Percentiles rank a stretch among this genome's conserved stretches.
Conservation (phyloP, 2,797 vertebrate genomes). For the Spea hammondii region DNA sequence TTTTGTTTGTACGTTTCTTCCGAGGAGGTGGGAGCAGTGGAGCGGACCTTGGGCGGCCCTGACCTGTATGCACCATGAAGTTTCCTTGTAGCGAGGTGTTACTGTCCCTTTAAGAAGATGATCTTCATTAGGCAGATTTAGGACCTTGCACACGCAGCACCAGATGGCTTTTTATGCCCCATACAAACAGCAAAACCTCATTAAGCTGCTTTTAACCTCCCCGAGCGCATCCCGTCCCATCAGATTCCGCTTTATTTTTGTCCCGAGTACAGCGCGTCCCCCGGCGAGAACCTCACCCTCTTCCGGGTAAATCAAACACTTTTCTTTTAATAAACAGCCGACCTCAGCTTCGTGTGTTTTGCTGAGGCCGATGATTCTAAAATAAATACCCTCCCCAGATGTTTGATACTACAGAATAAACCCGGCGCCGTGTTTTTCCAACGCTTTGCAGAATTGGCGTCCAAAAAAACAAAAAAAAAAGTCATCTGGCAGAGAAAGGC, state of each 20-base stretch:
- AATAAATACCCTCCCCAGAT: conserved; percentile 2
- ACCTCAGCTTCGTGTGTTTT: not conserved
- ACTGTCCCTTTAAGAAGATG: too few relatives aligned
- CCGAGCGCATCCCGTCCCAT: too few relatives aligned
- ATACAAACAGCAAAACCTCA: not conserved
- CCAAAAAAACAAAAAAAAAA: not conserved
- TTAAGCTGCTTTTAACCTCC: not conserved
- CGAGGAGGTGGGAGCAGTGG: too few relatives aligned
- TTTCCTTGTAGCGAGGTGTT: too few relatives aligned
- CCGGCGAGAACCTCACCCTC: not conserved
- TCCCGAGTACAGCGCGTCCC: too few relatives aligned
- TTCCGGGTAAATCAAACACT: not conserved
- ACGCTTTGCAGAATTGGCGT: not conserved
- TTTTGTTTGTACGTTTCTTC: too few relatives aligned
- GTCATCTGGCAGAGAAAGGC: not conserved
- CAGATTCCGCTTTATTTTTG: too few relatives aligned
- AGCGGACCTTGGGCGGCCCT: too few relatives aligned
- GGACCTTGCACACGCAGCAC: not conserved
- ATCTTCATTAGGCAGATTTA: not conserved
- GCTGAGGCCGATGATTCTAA: conserved; percentile 6
- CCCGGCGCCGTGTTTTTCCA: not conserved
- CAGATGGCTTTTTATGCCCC: not conserved
- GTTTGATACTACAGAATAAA: not conserved
- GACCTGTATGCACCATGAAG: too few relatives aligned
- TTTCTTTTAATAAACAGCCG: not conserved